Percentiles rank a stretch among this genome's conserved stretches.
These are phyloP conservation scores for Anas flavirostris DNA, from an alignment of 2,797 vertebrate genomes.

Conservation along the genomic window DNA sequence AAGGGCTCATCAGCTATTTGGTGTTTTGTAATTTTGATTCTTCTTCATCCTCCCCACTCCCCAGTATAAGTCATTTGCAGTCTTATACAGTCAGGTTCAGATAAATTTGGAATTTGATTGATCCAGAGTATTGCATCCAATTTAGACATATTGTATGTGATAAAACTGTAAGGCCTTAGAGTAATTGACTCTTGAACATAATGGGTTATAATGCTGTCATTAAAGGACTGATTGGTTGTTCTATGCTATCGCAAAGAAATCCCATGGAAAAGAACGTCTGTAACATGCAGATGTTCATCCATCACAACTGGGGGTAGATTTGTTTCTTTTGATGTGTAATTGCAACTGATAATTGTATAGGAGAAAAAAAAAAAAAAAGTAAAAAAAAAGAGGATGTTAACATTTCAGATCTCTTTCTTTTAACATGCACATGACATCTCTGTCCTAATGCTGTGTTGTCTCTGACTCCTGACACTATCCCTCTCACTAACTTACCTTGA, in stretches of 20 bases:
- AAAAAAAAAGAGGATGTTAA: background rate
- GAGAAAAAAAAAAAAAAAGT: slow-evolving; percentile 20
- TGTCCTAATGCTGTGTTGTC: background rate
- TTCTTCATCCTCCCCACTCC: background rate
- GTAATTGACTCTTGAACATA: slow-evolving; percentile 72
- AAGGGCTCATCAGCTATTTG: slow-evolving; percentile 13
- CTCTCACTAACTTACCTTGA: background rate
- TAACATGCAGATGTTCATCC: slow-evolving; percentile 67
- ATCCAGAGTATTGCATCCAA: slow-evolving; percentile 55
- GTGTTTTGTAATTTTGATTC: slow-evolving; percentile 26
- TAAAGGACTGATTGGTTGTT: slow-evolving; percentile 67
- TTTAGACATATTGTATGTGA: slow-evolving; percentile 69
- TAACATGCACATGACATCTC: background rate
- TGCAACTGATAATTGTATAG: slow-evolving; percentile 66
- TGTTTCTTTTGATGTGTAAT: slow-evolving; percentile 73
- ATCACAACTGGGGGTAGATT: slow-evolving; percentile 67
- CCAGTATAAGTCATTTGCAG: background rate
- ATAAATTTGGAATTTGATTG: slow-evolving; percentile 64
- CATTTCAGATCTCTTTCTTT: slow-evolving; percentile 27
- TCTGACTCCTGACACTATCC: background rate
- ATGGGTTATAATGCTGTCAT: slow-evolving; percentile 70
- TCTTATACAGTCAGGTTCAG: slow-evolving; percentile 8
- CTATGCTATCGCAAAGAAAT: slow-evolving; percentile 64
- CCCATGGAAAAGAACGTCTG: slow-evolving; percentile 51
- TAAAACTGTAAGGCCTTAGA: slow-evolving; percentile 64